Percentiles rank a stretch among this genome's conserved stretches.
phyloP scores from a whole-genome alignment of 2,797 vertebrate species.

The Holocentrus rufus region DNA sequence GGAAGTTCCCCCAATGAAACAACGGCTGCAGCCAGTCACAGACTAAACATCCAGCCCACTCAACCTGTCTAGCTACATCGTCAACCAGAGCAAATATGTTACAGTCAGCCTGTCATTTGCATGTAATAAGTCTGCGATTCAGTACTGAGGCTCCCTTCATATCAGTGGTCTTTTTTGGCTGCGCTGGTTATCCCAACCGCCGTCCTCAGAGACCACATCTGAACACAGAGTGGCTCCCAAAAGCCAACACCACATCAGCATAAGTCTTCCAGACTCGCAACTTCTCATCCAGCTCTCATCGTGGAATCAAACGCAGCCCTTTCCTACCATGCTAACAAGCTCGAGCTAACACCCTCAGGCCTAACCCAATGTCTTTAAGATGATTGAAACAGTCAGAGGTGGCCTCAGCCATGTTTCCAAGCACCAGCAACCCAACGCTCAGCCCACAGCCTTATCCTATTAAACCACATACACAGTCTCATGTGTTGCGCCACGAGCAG shows the following conservation, averaged over 20 bases:
- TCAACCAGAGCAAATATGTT: constrained; percentile 30
- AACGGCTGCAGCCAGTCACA: neutral
- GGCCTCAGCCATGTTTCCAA: constrained; percentile 72
- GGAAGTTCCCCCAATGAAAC: neutral
- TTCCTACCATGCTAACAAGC: constrained; percentile 70
- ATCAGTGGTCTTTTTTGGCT: constrained; percentile 38
- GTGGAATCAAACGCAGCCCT: constrained; percentile 48
- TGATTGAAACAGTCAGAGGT: constrained; percentile 65
- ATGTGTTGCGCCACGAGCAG: constrained; percentile 70
- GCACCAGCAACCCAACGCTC: constrained; percentile 60
- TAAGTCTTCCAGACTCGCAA: constrained; percentile 46
- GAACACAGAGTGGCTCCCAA: constrained; percentile 43
- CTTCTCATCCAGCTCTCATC: constrained; percentile 61
- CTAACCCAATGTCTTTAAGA: constrained; percentile 55
- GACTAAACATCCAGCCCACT: constrained; percentile 1
- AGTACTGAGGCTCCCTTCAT: constrained; percentile 18
- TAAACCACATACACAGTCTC: constrained; percentile 73
- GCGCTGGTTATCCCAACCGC: constrained; percentile 31
- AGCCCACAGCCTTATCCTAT: constrained; percentile 69
- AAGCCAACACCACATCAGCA: constrained; percentile 51
- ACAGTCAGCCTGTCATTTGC: constrained; percentile 19
- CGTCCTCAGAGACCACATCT: constrained; percentile 36
- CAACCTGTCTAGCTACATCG: neutral
- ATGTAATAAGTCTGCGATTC: constrained; percentile 11
- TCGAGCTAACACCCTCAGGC: constrained; percentile 61